A percentile compares a stretch with the other conserved stretches of the same genome.
These are phyloP conservation scores for Meiosimyza decipiens DNA, from an alignment of 2,888 invertebrate genomes.

Conservation along the genomic window DNA sequence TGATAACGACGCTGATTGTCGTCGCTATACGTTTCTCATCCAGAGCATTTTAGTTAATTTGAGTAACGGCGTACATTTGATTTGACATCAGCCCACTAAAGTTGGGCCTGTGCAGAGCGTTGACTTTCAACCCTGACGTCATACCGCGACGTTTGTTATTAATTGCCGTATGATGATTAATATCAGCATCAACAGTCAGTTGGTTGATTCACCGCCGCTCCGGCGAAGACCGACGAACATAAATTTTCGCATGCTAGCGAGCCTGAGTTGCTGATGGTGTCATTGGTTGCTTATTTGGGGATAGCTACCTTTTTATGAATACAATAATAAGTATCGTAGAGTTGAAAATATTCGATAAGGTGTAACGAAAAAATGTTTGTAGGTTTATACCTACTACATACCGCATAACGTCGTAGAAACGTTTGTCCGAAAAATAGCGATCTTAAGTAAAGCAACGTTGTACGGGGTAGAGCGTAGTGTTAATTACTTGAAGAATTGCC, in stretches of 20 bases:
- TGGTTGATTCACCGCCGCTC: neutral
- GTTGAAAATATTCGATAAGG: too few relatives aligned
- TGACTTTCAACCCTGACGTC: slow-evolving; percentile 24
- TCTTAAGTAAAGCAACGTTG: too few relatives aligned
- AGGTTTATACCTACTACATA: too few relatives aligned
- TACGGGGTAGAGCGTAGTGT: too few relatives aligned
- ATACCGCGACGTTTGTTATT: slow-evolving; percentile 26
- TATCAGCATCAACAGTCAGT: slow-evolving; percentile 23
- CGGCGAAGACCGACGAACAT: neutral
- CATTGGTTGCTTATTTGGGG: slow-evolving; percentile 14
- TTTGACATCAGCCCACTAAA: neutral
- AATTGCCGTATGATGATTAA: slow-evolving; percentile 34
- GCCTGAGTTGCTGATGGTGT: neutral
- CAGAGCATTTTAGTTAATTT: too few relatives aligned
- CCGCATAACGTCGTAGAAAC: too few relatives aligned
- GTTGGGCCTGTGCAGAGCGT: neutral
- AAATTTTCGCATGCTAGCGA: neutral
- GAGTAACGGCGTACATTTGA: too few relatives aligned
- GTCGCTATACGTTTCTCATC: too few relatives aligned
- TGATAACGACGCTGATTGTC: neutral
- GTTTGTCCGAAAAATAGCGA: too few relatives aligned
- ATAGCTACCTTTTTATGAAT: neutral
- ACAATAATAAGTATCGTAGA: too few relatives aligned
- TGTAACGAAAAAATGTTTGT: too few relatives aligned
- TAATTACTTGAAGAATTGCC: too few relatives aligned